Base-by-base conservation (phyloP, 1,140 invertebrate species). In the Drosophila azteca region DNA sequence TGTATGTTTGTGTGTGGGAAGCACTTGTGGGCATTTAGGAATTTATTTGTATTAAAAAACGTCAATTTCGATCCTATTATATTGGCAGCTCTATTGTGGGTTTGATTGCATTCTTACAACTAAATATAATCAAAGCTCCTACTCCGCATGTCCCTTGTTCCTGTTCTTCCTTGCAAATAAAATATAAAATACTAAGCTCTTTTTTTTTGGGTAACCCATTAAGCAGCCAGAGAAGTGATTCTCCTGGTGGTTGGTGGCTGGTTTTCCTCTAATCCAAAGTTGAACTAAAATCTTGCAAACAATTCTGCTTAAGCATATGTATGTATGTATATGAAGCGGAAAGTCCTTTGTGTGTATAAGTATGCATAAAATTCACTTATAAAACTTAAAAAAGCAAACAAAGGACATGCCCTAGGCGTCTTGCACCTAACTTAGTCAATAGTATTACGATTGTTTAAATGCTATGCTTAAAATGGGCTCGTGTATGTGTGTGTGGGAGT, bases 1-100 rank as follows among this genome's bases (percentile, higher is more conserved):
- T 68, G 66, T 76, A 45, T 77, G 51, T 54, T 68, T 71, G 76
- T 79, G 63, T 73, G 72, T 70, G 83, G 80, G 80, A 84, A 84
- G 80, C 80, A 84, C 80, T 84, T 84, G 81, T 85, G 77, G 72
- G 72, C 64, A 65, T 77, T 44, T 84, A 84, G 80, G 80, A 85
- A 84, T 84, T 73, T 46, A 69, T 85, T 80, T 49, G 43, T 76
- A 54, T 77, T 77, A n/a, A 46, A 63, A 39, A 13, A 66, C 26
- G 57, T 53, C 52, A 48, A 44, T 9, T 55, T 48, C 22, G 44
- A 46, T 24, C 49, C 64, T 29, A 60, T 48, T 22, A 57, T 63
- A 79, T 80, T 83, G 80, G 80, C 80, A 83, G 80, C 80, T 68
- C 65, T 84, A 68, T 79, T 61, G 66, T 49, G 66, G 78, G 26